Conservation (phyloP, 2,888 invertebrate genomes). For the Limnephilus auricula region DNA sequence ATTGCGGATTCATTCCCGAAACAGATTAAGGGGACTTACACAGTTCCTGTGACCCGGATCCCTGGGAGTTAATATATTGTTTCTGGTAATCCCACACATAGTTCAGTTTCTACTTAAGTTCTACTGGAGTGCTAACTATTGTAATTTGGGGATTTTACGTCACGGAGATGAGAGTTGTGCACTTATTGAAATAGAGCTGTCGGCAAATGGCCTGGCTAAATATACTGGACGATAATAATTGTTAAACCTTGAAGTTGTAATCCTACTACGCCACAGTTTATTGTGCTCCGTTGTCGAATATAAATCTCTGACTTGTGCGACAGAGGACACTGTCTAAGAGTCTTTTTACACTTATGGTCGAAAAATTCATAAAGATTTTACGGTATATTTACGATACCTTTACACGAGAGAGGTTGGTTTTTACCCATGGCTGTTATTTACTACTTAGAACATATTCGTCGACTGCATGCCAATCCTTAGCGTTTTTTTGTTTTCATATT, state of each 20-base stretch:
- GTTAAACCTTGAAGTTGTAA: neutral
- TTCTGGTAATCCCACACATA: neutral
- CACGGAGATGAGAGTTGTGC: neutral
- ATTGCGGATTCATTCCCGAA: neutral
- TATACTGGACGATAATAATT: neutral
- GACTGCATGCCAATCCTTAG: too few relatives aligned
- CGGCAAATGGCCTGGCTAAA: neutral
- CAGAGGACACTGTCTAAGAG: neutral
- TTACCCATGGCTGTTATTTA: neutral
- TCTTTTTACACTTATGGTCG: neutral
- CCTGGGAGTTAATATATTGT: neutral
- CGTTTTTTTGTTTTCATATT: too few relatives aligned
- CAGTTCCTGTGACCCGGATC: neutral
- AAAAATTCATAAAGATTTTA: neutral
- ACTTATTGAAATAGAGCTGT: neutral
- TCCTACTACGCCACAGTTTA: neutral
- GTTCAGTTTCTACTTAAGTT: neutral
- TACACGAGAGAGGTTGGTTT: neutral
- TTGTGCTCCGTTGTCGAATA: neutral
- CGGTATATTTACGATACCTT: too few relatives aligned
- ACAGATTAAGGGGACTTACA: neutral
- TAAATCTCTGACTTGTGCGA: neutral
- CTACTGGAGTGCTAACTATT: neutral
- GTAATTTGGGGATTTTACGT: neutral
- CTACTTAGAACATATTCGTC: too few relatives aligned